Evolutionary conservation across 2,888 invertebrate genomes (phyloP), one percentile per base, ranked within the genome.

Genomic region (Stenolophus ochropezus): DNA sequence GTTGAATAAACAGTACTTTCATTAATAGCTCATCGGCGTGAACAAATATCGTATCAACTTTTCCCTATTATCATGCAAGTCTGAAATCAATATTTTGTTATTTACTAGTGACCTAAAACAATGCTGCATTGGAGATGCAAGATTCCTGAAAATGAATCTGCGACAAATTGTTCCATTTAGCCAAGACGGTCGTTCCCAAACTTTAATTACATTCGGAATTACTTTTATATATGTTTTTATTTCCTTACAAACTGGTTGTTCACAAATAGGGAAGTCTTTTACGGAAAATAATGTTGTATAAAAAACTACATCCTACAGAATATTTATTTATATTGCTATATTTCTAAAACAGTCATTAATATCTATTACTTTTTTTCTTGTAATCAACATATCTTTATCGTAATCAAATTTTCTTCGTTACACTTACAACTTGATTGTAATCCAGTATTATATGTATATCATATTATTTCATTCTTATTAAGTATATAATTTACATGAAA

Each of bases 81-180:
- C 23, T 4, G 61, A 61, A 61, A 61, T 61, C 61, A 61, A 61
- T 61, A 61, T 61, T 61, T 61, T 25, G 25, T 25, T 61, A 25
- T 23, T 21, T n/a, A 61, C 56, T 56, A 61, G 61, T 61, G 61
- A 61, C 61, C 61, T 61, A 61, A n/a, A 61, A 61, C 25, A 61
- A 61, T 61, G 25, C n/a, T n/a, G n/a, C n/a, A n/a, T n/a, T n/a
- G n/a, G n/a, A n/a, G n/a, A n/a, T n/a, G n/a, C n/a, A 4, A 25
- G 14, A 61, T 25, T 61, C 25, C 23, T 25, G 23, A 23, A 58
- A 25, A 61, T 14, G 61, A 61, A 61, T 61, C 61, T 61, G 61
- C 5, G 61, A 25, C 61, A 61, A 61, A 61, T 61, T 25, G 61
- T 61, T n/a, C 58, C n/a, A 61, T 61, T 61, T 61, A 61, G 14